Conservation (phyloP, 2,113 vertebrate species). For the Brachypodius melanocephalos region DNA sequence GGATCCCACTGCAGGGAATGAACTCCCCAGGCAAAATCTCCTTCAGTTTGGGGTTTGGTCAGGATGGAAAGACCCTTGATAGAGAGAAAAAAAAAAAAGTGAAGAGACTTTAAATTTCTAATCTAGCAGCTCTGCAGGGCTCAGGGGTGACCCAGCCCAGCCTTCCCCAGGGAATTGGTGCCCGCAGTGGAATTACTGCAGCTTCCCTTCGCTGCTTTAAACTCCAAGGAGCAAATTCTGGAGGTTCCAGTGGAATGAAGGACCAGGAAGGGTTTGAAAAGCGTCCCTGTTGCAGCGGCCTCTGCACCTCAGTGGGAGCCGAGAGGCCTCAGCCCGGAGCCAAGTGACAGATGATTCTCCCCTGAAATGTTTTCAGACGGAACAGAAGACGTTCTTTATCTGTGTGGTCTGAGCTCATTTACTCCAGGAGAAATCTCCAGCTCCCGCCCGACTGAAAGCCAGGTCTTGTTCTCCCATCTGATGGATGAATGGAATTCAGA, state of each 20-base stretch:
- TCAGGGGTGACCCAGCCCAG: not conserved
- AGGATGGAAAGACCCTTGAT: not conserved
- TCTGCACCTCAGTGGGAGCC: conserved; percentile 47
- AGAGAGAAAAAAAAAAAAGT: not conserved
- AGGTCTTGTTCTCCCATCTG: conserved; percentile 87
- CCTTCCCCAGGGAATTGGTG: not conserved
- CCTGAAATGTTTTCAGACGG: conserved; percentile 61
- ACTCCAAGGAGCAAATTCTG: not conserved
- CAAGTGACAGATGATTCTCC: conserved; percentile 74
- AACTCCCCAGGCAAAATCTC: not conserved
- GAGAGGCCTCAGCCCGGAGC: conserved; percentile 52
- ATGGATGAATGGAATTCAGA: conserved; percentile 85
- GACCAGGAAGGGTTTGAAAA: conserved; percentile 38
- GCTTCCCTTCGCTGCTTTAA: not conserved
- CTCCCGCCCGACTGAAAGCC: conserved; percentile 83
- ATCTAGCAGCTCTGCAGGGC: not conserved
- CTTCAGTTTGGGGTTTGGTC: not conserved
- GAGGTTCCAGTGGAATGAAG: not conserved
- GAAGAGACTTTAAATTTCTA: rapidly evolving
- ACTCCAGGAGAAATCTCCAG: conserved; percentile 68
- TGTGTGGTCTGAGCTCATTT: conserved; percentile 89
- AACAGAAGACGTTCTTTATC: conserved; percentile 90
- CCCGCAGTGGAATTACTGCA: not conserved
- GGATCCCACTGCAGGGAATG: not conserved
- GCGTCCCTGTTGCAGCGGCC: conserved; percentile 31